Evolutionary conservation across 2,113 vertebrate species (phyloP), one percentile per base, ranked within the genome.

Genomic region (Nicator chloris): DNA sequence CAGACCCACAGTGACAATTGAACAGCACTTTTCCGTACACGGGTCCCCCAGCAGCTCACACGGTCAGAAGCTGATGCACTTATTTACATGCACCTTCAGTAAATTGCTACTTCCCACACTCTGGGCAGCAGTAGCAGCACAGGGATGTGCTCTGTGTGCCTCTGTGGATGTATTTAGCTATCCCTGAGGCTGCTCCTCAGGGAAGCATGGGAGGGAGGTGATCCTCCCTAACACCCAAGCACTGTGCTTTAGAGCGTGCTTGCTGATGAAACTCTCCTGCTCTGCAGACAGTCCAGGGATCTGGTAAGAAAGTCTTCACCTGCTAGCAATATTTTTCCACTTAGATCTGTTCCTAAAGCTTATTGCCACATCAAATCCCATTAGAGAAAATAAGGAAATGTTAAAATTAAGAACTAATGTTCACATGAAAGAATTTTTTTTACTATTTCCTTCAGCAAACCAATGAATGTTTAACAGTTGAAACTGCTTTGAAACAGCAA

Each of bases 351-450:
- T 94, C 93, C 93, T 93, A 77, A 92, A 90, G 91, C 94, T 96
- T 96, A 97, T 82, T 96, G 95, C 94, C 95, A 95, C 96, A 97
- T 96, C 96, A 97, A 97, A 97, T 97, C 95, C 88, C 72, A 82
- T 86, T 94, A 92, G 77, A 96, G 95, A 97, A 97, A 97, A 97
- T 93, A 95, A 97, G 97, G 97, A 97, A 97, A 97, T 96, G 97
- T 97, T 97, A 96, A 97, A 97, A 97, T 97, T 97, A 97, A 96
- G 97, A 97, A 92, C 97, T 96, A 97, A 97, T 97, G 96, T 97
- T 97, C 96, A 94, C 95, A 97, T 97, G 95, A 97, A 97, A 97
- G 95, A 77, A 61, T 86, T 93, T 95, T 92, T 95, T 96, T 94
- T 96, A 92, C 95, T 78, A 64, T 96, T 97, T 97, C 97, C 96